Percentiles rank a stretch among this genome's conserved stretches.
Evolutionary conservation across 2,113 vertebrate species (phyloP).

Genomic region (Turdus rufiventris): DNA sequence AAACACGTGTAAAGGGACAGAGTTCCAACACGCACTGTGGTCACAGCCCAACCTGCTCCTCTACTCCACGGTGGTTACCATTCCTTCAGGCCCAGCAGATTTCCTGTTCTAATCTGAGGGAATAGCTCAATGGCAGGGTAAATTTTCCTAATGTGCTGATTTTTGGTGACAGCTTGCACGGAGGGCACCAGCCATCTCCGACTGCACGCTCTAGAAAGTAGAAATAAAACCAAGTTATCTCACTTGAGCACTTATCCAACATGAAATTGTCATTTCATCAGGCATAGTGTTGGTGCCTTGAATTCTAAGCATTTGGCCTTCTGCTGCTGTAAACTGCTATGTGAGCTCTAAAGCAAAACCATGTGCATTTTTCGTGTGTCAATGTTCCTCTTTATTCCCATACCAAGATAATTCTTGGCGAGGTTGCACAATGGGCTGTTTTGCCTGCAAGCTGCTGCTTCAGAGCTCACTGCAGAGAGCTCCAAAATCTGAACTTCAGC

Average conservation of each 20-base stretch:
- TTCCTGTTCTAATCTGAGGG: not conserved
- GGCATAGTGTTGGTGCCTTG: not conserved
- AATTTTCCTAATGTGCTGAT: not conserved
- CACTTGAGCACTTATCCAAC: not conserved
- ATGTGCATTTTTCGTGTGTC: not conserved
- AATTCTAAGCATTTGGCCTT: slow-evolving; percentile 23
- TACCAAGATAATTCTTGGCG: not conserved
- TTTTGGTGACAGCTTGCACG: not conserved
- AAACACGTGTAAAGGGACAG: not conserved
- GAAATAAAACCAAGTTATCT: slow-evolving; percentile 17
- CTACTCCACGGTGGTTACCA: not conserved
- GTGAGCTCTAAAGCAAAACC: not conserved
- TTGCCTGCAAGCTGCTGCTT: not conserved
- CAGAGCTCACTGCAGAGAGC: not conserved
- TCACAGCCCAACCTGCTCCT: not conserved
- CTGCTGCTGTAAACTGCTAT: not conserved
- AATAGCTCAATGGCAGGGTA: not conserved
- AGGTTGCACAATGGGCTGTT: not conserved
- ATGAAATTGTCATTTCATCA: slow-evolving; percentile 44
- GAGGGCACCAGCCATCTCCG: not conserved
- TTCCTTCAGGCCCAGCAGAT: not conserved
- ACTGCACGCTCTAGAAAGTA: not conserved
- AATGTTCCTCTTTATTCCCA: not conserved
- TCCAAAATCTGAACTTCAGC: not conserved
- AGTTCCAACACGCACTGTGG: not conserved